Percentiles rank a stretch among this genome's conserved stretches.
Evolutionary conservation across 2,888 invertebrate genomes (phyloP).

Genomic region (Macrosoma leucophasiata): DNA sequence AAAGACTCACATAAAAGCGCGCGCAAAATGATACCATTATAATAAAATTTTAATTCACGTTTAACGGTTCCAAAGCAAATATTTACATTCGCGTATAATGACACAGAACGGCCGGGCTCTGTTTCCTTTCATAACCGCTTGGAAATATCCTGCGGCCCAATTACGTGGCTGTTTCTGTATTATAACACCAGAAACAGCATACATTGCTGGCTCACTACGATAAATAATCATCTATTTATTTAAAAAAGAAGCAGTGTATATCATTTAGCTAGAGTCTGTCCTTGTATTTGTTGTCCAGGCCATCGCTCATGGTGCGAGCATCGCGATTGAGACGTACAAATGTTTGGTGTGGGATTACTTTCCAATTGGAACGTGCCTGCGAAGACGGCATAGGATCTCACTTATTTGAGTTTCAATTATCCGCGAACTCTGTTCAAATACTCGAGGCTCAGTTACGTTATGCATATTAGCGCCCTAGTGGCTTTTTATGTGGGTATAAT

Average conservation of each 20-base stretch:
- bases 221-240: no score
- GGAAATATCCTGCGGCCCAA: slow-evolving; percentile 33
- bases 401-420: slow-evolving; percentile 72
- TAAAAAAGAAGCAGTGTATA: no score
- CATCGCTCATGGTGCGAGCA: slow-evolving; percentile 29
- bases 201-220: slow-evolving; percentile 26
- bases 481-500: no score
- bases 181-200: slow-evolving; percentile 1
- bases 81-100: slow-evolving; percentile 48
- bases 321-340: slow-evolving; percentile 66
- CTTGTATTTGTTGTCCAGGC: no score
- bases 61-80: slow-evolving; percentile 43
- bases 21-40: slow-evolving; percentile 24
- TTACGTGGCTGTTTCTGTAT: slow-evolving; percentile 4
- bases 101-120: slow-evolving; percentile 42
- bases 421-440: slow-evolving; percentile 58
- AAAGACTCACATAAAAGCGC: slow-evolving; percentile 1
- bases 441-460: slow-evolving; percentile 52
- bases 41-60: slow-evolving; percentile 47
- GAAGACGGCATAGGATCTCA: slow-evolving; percentile 56
- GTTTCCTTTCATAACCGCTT: slow-evolving; percentile 53
- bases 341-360: slow-evolving; percentile 70
- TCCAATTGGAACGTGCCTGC: slow-evolving; percentile 72
- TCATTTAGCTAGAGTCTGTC: no score
- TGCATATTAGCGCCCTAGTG: slow-evolving; percentile 48